Evolutionary conservation across 1,140 invertebrate genomes (phyloP), one percentile per base, ranked within the genome.

Genomic region (Aradophagus sp.): DNA sequence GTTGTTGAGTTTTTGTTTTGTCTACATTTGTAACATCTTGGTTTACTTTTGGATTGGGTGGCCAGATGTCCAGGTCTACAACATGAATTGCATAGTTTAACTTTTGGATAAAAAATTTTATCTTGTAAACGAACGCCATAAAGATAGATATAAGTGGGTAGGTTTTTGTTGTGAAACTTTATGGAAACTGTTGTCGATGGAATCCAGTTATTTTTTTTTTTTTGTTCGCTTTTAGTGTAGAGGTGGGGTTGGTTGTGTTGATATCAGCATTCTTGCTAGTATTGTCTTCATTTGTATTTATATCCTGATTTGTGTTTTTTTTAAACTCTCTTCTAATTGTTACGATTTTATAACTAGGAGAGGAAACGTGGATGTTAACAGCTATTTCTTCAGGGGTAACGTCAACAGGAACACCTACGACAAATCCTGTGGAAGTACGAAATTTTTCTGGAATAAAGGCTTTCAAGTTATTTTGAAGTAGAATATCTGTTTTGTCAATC

Each of bases 371-470:
- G 8, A 53, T 29, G 7, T 53, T 53, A 2, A 19, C 26, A 1
- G 16, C 15, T 1, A 32, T 53, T 23, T 53, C 50, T 13, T 31
- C 10, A 10, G 14, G 5, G 3, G 2, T 12, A 7, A 53, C 0
- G 34, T 42, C 50, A 1, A 11, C 4, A 0, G 50, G 50, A 1
- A 53, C 14, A 5, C 13, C 14, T 19, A 10, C 13, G 0, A 53
- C 32, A 1, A 53, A 11, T 13, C 50, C 50, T 0, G 29, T 41
- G 0, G 38, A 31, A 3, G 50, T 29, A 2, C 50, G 8, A 3
- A 41, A 32, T 12, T 32, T 31, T 13, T 53, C 34, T 0, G 48
- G 34, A 5, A 38, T 52, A n/a, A 31, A 53, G 1, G 50, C 50
- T 20, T 32, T 53, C 1, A 52, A 23, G 23, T 52, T 52, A n/a